A percentile compares a stretch with the other conserved stretches of the same genome.
These are phyloP conservation scores for Cacajao melanocephalus DNA, from an alignment of 2,797 vertebrate species.

Conservation along the genomic window DNA sequence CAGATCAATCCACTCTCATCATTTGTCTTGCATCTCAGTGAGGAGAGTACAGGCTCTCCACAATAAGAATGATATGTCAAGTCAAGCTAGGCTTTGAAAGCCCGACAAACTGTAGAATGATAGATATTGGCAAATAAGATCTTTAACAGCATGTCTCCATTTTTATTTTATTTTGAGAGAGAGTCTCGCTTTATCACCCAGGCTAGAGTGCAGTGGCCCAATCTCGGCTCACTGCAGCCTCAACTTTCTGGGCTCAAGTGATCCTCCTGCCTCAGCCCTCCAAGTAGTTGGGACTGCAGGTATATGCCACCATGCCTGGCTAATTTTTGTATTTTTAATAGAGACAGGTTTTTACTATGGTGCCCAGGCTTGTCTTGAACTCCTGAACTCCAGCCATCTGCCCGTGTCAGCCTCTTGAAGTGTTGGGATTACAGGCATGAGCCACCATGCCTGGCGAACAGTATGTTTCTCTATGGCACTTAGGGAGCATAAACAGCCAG, in stretches of 20 bases:
- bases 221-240: neutral
- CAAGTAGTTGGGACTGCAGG: neutral
- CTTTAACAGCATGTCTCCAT: neutral
- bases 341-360: neutral
- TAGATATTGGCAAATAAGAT: neutral
- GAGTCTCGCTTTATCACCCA: neutral
- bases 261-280: neutral
- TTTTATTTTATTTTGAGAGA: neutral
- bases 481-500: neutral
- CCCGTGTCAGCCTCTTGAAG: neutral
- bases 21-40: neutral
- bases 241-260: neutral
- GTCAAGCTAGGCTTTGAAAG: neutral
- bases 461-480: neutral
- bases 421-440: neutral
- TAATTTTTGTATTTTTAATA: neutral
- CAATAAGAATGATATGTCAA: neutral
- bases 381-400: neutral
- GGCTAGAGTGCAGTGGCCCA: neutral
- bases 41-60: neutral
- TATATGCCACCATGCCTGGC: neutral
- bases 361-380: neutral
- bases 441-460: neutral
- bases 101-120: neutral
- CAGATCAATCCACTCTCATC: neutral